These are phyloP conservation scores for Fundulus diaphanus DNA, from an alignment of 2,797 vertebrate species.

Conservation along the genomic window DNA sequence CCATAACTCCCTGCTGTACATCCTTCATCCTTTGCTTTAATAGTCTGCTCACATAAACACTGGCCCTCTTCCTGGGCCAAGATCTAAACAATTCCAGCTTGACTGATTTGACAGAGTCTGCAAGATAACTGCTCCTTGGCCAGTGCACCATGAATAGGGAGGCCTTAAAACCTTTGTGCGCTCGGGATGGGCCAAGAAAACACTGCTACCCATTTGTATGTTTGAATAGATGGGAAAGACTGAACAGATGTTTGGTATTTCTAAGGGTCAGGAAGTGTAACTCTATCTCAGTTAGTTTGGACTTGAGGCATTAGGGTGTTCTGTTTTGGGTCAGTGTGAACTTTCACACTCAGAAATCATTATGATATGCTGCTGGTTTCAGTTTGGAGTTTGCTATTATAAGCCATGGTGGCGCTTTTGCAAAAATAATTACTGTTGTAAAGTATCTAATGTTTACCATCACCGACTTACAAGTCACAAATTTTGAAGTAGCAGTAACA, in stretches of 20 bases:
- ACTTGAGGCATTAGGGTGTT: conserved; percentile 58
- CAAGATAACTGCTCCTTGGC: conserved; percentile 80
- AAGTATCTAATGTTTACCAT: background rate
- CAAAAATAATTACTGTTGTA: conserved; percentile 5
- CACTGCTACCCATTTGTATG: conserved; percentile 58
- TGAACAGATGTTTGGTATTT: conserved; percentile 67
- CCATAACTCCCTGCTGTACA: conserved; percentile 62
- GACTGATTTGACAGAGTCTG: conserved; percentile 79
- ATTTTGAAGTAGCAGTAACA: background rate
- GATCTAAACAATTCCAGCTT: conserved; percentile 82
- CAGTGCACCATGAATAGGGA: conserved; percentile 72
- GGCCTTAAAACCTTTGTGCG: conserved; percentile 58
- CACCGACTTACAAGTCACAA: background rate
- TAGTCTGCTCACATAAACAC: conserved; percentile 74
- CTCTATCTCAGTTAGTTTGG: conserved; percentile 62
- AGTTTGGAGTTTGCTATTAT: conserved; percentile 6
- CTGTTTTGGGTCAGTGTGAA: conserved; percentile 71
- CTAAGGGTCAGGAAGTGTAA: conserved; percentile 56
- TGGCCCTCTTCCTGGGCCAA: conserved; percentile 61
- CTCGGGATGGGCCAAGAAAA: conserved; percentile 57
- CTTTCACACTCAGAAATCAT: conserved; percentile 53
- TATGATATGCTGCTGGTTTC: conserved; percentile 31
- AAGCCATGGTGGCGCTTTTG: conserved; percentile 7
- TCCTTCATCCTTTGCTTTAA: conserved; percentile 70
- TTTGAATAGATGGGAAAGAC: conserved; percentile 43